A percentile compares a stretch with the other conserved stretches of the same genome.
Evolutionary conservation across 2,888 invertebrate species (phyloP).

Genomic region (Anarsia innoxiella): DNA sequence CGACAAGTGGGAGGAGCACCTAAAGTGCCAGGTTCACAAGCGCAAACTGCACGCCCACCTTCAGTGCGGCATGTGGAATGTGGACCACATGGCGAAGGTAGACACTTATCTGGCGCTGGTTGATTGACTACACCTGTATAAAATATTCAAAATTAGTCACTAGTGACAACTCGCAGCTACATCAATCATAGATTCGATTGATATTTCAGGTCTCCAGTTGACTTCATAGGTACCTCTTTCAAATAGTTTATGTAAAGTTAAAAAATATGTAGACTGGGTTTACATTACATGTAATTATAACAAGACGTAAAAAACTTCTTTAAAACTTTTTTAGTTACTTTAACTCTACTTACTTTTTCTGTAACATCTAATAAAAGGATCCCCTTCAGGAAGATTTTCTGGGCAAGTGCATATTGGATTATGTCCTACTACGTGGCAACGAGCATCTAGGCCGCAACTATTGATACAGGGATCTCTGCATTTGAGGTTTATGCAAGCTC

Average conservation of each 20-base stretch:
- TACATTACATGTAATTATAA: too few species aligned
- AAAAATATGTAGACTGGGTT: too few species aligned
- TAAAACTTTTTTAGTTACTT: too few species aligned
- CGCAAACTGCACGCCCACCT: slow-evolving; percentile 80
- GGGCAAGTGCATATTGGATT: slow-evolving; percentile 86
- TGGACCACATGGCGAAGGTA: slow-evolving; percentile 81
- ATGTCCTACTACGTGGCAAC: slow-evolving; percentile 86
- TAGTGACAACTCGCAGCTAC: too few species aligned
- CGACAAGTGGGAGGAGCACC: slow-evolving; percentile 87
- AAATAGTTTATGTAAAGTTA: too few species aligned
- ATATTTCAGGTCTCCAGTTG: too few species aligned
- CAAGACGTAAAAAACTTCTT: too few species aligned
- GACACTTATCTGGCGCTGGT: slow-evolving; percentile 72
- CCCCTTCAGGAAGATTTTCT: slow-evolving; percentile 79
- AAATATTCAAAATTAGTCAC: not conserved
- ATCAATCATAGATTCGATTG: too few species aligned
- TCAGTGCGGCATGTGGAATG: slow-evolving; percentile 79
- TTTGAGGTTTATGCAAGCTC: slow-evolving; percentile 84
- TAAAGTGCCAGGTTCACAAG: slow-evolving; percentile 82
- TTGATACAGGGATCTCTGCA: slow-evolving; percentile 86
- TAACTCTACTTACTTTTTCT: slow-evolving; percentile 61
- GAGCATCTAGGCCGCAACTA: slow-evolving; percentile 84
- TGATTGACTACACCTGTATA: slow-evolving; percentile 31
- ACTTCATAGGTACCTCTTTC: too few species aligned
- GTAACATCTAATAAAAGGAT: slow-evolving; percentile 84